These are phyloP conservation scores for Sebastolobus altivelis DNA, from an alignment of 2,797 vertebrate species.

Conservation along the genomic window DNA sequence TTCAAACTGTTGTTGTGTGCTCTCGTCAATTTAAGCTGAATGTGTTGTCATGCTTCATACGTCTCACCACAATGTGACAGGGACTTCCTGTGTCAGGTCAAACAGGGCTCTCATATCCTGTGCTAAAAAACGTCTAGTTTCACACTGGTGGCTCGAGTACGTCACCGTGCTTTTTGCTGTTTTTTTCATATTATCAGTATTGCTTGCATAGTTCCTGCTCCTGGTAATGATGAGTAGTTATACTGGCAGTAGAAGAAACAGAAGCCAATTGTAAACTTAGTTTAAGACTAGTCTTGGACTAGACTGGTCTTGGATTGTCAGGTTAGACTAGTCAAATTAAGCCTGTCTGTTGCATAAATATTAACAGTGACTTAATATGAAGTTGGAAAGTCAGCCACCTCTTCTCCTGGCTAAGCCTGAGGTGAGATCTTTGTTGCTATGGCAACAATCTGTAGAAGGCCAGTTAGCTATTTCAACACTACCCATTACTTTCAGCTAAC, in stretches of 20 bases:
- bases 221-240: background rate
- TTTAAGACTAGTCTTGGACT: too few species aligned
- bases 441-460: too few species aligned
- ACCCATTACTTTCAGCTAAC: too few species aligned
- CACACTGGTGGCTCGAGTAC: background rate
- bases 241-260: background rate
- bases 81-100: slow-evolving; percentile 61
- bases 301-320: too few species aligned
- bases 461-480: too few species aligned
- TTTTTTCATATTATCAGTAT: background rate
- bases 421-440: too few species aligned
- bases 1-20: background rate
- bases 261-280: background rate
- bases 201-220: background rate
- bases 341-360: too few species aligned
- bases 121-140: slow-evolving; percentile 3
- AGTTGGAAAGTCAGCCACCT: too few species aligned
- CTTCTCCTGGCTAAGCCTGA: too few species aligned
- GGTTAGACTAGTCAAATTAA: too few species aligned
- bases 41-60: background rate
- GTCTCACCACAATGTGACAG: slow-evolving; percentile 25
- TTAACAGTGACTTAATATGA: too few species aligned
- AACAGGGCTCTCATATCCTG: slow-evolving; percentile 38
- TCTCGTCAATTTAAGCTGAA: background rate
- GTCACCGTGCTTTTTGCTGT: background rate